phyloP scores from a whole-genome alignment of 2,113 vertebrate species.

The Anser cygnoides region DNA sequence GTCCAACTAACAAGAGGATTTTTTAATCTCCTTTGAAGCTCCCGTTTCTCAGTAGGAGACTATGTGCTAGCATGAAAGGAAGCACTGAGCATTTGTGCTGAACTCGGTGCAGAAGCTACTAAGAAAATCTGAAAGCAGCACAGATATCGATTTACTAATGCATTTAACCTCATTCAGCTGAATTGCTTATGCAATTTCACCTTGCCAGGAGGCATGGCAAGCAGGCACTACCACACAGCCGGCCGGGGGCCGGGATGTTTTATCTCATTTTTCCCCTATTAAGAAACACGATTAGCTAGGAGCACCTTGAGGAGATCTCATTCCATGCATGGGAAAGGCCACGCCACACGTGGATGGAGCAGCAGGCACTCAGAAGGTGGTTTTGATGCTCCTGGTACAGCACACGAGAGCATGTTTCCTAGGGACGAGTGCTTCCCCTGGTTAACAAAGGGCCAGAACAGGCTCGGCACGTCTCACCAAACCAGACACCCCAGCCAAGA shows the following conservation, averaged over 20 bases:
- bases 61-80: background rate
- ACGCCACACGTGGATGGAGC: background rate
- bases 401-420: background rate
- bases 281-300: background rate
- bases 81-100: background rate
- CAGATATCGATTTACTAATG: background rate
- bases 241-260: background rate
- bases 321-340: background rate
- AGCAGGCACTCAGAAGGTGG: background rate
- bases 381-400: background rate
- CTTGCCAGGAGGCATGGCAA: background rate
- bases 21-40: background rate
- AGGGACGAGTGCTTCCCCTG: background rate
- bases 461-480: rapidly evolving
- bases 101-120: background rate
- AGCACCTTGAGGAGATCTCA: background rate
- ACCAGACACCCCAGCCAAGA: background rate
- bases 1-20: background rate
- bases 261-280: background rate
- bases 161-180: background rate
- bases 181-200: background rate
- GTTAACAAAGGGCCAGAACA: background rate
- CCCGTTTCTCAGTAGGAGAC: background rate
- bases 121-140: background rate
- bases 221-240: background rate